Evolutionary conservation across 2,888 invertebrate species (phyloP).

Genomic region (Ischnura elegans): DNA sequence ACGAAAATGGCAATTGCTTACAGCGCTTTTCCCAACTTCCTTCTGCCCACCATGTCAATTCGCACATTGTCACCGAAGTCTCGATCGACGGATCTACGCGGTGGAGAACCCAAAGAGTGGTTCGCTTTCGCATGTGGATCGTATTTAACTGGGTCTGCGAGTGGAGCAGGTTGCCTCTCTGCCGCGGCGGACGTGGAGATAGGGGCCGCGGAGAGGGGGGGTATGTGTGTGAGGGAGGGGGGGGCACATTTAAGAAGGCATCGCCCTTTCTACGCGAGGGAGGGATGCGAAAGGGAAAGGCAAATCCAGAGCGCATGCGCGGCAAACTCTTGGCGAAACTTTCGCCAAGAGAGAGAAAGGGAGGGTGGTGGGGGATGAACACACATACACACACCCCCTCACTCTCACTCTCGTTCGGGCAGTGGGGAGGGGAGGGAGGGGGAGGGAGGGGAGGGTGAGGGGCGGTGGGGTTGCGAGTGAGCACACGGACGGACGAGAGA

Average conservation of each 20-base stretch:
- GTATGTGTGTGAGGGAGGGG: too few relatives aligned
- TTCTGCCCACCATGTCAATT: too few relatives aligned
- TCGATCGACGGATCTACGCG: too few relatives aligned
- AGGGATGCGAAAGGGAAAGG: background rate
- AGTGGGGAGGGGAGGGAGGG: background rate
- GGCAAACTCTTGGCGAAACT: conserved; percentile 14
- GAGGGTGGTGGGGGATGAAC: too few relatives aligned
- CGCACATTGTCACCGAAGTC: too few relatives aligned
- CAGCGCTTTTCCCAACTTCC: too few relatives aligned
- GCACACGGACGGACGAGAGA: background rate
- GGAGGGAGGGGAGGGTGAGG: background rate
- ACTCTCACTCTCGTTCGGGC: background rate
- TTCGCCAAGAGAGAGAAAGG: background rate
- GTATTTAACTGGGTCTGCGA: too few relatives aligned
- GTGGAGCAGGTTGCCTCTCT: too few relatives aligned
- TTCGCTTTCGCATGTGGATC: too few relatives aligned
- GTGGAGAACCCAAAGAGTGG: too few relatives aligned
- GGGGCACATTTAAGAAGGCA: background rate
- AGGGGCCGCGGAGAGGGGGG: background rate
- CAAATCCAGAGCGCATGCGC: background rate
- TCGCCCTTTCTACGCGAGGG: background rate
- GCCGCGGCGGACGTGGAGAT: background rate
- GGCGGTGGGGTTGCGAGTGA: background rate
- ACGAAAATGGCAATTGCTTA: too few relatives aligned
- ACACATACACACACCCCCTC: background rate